Conservation (phyloP, 2,888 invertebrate genomes). For the Ophion costatus region DNA sequence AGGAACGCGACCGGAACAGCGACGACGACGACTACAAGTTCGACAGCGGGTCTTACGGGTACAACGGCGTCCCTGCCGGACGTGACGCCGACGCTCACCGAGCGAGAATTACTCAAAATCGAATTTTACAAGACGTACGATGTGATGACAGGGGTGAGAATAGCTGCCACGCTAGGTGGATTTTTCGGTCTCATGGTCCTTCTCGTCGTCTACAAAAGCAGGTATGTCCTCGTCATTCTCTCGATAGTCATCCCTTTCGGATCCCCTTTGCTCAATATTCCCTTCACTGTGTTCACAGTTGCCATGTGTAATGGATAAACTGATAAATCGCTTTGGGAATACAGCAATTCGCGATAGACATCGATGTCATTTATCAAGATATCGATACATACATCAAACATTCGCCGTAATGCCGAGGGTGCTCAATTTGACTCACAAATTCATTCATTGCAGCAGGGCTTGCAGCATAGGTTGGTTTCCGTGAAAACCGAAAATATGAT, state of each 20-base stretch:
- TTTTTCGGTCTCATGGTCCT: conserved; percentile 96
- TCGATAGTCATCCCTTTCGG: background rate
- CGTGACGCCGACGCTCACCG: conserved; percentile 82
- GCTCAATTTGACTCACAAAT: too few species aligned
- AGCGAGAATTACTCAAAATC: conserved; percentile 89
- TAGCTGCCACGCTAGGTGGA: conserved; percentile 95
- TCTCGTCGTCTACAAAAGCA: conserved; percentile 95
- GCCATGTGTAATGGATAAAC: too few species aligned
- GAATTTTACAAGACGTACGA: conserved; percentile 96
- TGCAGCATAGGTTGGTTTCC: too few species aligned
- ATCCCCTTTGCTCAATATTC: too few species aligned
- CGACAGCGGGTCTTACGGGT: conserved; percentile 82
- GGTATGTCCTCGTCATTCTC: conserved; percentile 70
- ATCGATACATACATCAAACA: too few species aligned
- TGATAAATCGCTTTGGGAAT: too few species aligned
- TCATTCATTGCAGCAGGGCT: too few species aligned
- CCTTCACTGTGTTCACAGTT: too few species aligned
- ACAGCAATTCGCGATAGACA: too few species aligned
- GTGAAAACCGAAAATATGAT: too few species aligned
- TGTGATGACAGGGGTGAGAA: conserved; percentile 96
- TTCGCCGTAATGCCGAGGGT: too few species aligned
- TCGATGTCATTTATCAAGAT: too few species aligned
- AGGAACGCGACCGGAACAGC: conserved; percentile 82
- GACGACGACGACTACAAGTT: conserved; percentile 82
- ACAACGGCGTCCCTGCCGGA: conserved; percentile 84